phyloP scores from a whole-genome alignment of 2,888 invertebrate species.

The Scaptomyza cyrtandrae region DNA sequence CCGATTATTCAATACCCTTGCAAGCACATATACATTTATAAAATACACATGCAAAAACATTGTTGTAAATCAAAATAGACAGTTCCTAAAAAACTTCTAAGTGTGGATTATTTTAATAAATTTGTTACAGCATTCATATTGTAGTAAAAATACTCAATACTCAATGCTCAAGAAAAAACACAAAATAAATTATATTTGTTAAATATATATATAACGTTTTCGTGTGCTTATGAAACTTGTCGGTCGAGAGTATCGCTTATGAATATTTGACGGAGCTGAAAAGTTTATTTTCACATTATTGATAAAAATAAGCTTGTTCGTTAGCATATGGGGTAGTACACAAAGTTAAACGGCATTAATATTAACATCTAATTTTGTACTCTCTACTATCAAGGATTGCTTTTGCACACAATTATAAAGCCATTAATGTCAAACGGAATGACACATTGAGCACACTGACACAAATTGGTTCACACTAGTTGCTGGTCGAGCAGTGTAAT shows the following conservation, averaged over 20 bases:
- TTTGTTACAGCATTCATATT: no score
- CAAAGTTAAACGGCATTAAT: conserved; percentile 16
- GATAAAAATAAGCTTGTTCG: not conserved
- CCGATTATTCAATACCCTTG: conserved; percentile 3
- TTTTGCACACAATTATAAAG: conserved; percentile 58
- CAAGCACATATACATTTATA: not conserved
- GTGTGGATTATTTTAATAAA: no score
- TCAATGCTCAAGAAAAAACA: no score
- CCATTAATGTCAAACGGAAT: conserved; percentile 55
- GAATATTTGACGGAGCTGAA: not conserved
- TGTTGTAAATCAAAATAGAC: no score
- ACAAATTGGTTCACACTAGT: not conserved
- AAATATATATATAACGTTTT: no score
- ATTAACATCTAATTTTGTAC: conserved; percentile 4
- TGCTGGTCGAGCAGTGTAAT: conserved; percentile 46
- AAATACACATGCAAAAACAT: no score
- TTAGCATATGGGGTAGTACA: not conserved
- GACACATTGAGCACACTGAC: conserved; percentile 34
- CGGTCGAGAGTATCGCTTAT: not conserved
- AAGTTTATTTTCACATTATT: not conserved
- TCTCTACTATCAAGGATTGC: conserved; percentile 6
- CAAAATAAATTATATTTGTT: not conserved
- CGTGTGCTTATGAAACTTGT: not conserved
- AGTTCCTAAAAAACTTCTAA: no score
- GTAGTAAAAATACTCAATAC: not conserved